Percentiles rank a stretch among this genome's conserved stretches.
These are phyloP conservation scores for Mimachlamys varia DNA, from an alignment of 2,888 invertebrate genomes.

Conservation along the genomic window DNA sequence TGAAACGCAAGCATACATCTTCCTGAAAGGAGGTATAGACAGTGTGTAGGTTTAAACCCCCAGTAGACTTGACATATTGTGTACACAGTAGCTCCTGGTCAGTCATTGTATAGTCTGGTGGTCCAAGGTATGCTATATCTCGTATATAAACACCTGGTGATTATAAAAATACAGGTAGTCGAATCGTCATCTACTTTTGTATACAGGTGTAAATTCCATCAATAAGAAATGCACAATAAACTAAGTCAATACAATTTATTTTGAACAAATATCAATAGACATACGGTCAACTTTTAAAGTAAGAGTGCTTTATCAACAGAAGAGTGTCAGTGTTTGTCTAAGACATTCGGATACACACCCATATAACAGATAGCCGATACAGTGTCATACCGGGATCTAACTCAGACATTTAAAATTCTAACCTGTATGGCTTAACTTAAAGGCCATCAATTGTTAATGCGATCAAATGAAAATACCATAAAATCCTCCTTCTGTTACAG, in stretches of 20 bases:
- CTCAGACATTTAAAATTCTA: too few species aligned
- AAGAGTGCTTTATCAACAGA: not conserved
- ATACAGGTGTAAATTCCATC: conserved; percentile 12
- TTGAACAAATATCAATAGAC: not conserved
- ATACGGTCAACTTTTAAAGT: not conserved
- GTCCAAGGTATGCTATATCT: not conserved
- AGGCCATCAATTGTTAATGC: too few species aligned
- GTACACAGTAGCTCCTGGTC: not conserved
- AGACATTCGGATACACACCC: not conserved
- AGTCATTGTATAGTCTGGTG: not conserved
- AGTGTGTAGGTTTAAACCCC: not conserved
- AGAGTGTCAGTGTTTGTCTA: not conserved
- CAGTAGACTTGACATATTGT: not conserved
- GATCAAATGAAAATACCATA: too few species aligned
- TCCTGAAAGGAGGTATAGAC: not conserved
- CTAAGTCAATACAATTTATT: conserved; percentile 7
- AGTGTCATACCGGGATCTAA: too few species aligned
- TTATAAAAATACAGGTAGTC: not conserved
- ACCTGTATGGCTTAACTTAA: too few species aligned
- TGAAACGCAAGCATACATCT: not conserved
- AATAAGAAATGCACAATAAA: not conserved
- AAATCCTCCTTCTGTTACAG: too few species aligned
- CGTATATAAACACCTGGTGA: not conserved
- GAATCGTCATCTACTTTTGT: not conserved
- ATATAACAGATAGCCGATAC: too few species aligned